A percentile compares a stretch with the other conserved stretches of the same genome.
Conservation (phyloP, 2,113 vertebrate genomes). For the Hirundichthys speculiger region DNA sequence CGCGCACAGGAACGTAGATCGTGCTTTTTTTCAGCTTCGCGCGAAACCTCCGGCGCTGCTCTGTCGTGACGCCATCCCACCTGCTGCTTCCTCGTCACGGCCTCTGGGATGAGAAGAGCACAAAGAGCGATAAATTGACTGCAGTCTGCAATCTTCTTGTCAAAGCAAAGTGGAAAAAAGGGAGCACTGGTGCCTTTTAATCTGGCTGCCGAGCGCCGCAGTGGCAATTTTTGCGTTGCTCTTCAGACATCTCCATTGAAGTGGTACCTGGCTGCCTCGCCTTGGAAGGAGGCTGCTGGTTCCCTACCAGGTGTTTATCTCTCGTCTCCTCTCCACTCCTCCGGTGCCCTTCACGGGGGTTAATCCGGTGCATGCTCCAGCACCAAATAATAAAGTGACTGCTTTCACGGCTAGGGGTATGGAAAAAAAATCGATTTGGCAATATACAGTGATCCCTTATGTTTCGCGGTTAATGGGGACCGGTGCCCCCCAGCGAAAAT, state of each 20-base stretch:
- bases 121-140: constrained; percentile 65
- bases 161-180: constrained; percentile 66
- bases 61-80: constrained; percentile 39
- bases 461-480: no score
- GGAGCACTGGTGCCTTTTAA: constrained; percentile 64
- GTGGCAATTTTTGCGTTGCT: constrained; percentile 32
- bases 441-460: no score
- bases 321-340: constrained; percentile 19
- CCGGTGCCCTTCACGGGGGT: background rate
- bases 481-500: no score
- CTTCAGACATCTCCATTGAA: constrained; percentile 62
- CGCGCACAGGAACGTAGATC: background rate
- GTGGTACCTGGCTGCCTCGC: constrained; percentile 60
- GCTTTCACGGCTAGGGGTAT: constrained; percentile 10
- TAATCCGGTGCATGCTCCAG: constrained; percentile 11
- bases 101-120: constrained; percentile 47
- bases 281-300: constrained; percentile 60
- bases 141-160: constrained; percentile 72
- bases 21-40: background rate
- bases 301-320: constrained; percentile 66
- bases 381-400: constrained; percentile 15
- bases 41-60: background rate
- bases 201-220: constrained; percentile 61
- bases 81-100: constrained; percentile 32
- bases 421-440: no score